phyloP scores from a whole-genome alignment of 2,888 invertebrate genomes.

The Erebia epiphron region DNA sequence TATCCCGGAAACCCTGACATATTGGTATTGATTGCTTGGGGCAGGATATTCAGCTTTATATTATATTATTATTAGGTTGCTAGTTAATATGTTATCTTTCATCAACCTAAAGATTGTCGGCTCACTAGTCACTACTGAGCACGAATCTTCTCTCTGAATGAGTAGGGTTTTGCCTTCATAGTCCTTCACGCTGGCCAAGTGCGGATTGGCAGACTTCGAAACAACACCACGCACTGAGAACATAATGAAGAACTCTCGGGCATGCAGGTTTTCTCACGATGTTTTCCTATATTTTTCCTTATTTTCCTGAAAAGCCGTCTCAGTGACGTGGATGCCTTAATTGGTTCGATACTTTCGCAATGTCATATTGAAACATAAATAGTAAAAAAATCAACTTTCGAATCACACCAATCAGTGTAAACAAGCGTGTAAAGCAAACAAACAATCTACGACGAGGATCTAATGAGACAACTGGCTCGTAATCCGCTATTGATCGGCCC shows the following conservation, averaged over 20 bases:
- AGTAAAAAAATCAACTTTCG: not conserved
- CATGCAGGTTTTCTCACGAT: too few relatives aligned
- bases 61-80: not conserved
- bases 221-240: too few relatives aligned
- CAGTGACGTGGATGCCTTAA: not conserved
- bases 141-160: too few relatives aligned
- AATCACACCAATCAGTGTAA: not conserved
- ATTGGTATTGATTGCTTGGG: slow-evolving; percentile 31
- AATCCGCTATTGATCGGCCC: slow-evolving; percentile 57
- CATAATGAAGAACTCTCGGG: too few relatives aligned
- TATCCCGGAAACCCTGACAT: slow-evolving; percentile 26
- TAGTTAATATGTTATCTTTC: not conserved
- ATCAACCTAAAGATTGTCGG: too few relatives aligned
- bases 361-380: not conserved
- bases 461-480: slow-evolving; percentile 46
- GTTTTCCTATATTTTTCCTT: too few relatives aligned
- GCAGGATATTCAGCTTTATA: not conserved
- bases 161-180: too few relatives aligned
- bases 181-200: too few relatives aligned
- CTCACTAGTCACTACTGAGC: too few relatives aligned
- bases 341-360: too few relatives aligned
- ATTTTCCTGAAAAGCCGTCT: too few relatives aligned
- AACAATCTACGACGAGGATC: slow-evolving; percentile 18
- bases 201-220: too few relatives aligned
- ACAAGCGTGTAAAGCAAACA: not conserved